Evolutionary conservation across 2,113 vertebrate genomes (phyloP).

Genomic region (Pungitius pungitius): DNA sequence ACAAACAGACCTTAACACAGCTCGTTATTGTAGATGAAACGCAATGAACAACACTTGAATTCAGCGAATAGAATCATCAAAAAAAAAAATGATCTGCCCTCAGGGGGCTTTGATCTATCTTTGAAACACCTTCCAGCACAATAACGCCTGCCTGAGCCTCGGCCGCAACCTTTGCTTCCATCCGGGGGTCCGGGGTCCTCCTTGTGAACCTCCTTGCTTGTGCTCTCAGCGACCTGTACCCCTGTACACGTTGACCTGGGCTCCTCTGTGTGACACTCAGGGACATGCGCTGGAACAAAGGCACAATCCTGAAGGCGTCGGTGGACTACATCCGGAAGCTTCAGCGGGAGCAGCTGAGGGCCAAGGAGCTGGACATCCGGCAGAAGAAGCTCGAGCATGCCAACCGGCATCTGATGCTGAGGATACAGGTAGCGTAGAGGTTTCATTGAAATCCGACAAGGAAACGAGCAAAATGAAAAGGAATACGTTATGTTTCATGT

Average conservation of each 20-base stretch:
- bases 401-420: conserved; percentile 92
- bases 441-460: background rate
- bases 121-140: too few species aligned
- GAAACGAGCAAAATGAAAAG: background rate
- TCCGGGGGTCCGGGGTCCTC: too few species aligned
- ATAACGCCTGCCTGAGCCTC: too few species aligned
- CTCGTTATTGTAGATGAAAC: too few species aligned
- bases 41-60: too few species aligned
- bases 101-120: too few species aligned
- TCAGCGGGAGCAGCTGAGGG: conserved; percentile 92
- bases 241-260: background rate
- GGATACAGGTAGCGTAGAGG: conserved; percentile 88
- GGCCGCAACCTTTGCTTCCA: too few species aligned
- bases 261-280: conserved; percentile 70
- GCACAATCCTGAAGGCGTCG: conserved; percentile 96
- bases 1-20: conserved; percentile 1
- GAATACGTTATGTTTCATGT: background rate
- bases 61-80: too few species aligned
- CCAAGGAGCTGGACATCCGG: conserved; percentile 93
- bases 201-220: conserved; percentile 21
- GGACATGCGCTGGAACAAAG: conserved; percentile 99
- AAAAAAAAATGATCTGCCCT: too few species aligned
- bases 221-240: conserved; percentile 9
- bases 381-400: conserved; percentile 96
- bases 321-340: conserved; percentile 98